phyloP scores from a whole-genome alignment of 2,113 vertebrate species.

The Sterna hirundo region DNA sequence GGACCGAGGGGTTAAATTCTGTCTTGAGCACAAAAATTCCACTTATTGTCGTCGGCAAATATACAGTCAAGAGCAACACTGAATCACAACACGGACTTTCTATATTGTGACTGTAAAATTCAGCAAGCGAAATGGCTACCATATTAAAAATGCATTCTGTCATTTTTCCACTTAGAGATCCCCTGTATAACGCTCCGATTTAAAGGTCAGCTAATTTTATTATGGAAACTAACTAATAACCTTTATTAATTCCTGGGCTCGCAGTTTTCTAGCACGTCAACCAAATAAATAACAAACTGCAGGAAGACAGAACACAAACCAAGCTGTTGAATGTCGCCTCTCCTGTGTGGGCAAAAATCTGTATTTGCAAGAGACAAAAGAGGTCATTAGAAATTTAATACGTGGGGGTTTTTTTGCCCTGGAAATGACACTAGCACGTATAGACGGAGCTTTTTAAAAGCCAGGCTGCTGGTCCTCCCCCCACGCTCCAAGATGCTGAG shows the following conservation, averaged over 20 bases:
- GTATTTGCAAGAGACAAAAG: slow-evolving; percentile 1
- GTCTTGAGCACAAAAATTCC: neutral
- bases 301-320: neutral
- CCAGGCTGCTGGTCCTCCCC: neutral
- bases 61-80: neutral
- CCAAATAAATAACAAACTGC: slow-evolving; percentile 7
- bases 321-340: neutral
- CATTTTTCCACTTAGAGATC: slow-evolving; percentile 37
- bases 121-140: neutral
- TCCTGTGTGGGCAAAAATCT: neutral
- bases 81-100: neutral
- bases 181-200: neutral
- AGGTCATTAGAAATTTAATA: neutral
- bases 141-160: slow-evolving; percentile 34
- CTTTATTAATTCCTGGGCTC: slow-evolving; percentile 38
- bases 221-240: slow-evolving; percentile 54
- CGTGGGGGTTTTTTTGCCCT: neutral
- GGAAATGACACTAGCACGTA: neutral
- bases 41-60: slow-evolving; percentile 6
- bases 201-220: slow-evolving; percentile 66
- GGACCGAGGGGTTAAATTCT: neutral
- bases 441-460: neutral
- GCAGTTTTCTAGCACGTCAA: neutral
- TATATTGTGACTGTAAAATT: neutral
- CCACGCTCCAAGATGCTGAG: neutral